Evolutionary conservation across 37 sponge, comb jelly and placozoan species (phyloP).

Genomic region (Sycon ciliatum): DNA sequence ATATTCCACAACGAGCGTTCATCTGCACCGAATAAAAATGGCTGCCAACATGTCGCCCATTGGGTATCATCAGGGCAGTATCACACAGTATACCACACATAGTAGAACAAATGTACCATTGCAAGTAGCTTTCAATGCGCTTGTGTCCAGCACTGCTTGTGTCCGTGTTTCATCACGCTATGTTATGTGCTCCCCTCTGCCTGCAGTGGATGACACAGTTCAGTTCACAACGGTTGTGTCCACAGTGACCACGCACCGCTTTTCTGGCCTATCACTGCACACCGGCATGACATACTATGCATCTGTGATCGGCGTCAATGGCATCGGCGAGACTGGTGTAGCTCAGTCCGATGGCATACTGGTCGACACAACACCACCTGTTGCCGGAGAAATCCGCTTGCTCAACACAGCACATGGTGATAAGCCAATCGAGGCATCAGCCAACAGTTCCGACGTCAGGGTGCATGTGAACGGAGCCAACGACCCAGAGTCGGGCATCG

Average conservation of each 20-base stretch:
- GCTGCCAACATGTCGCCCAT: too few relatives aligned
- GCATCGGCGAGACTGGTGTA: neutral
- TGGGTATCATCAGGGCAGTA: too few relatives aligned
- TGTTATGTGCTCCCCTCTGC: neutral
- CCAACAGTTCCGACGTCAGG: too few relatives aligned
- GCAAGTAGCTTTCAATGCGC: too few relatives aligned
- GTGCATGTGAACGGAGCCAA: too few relatives aligned
- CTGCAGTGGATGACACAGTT: neutral
- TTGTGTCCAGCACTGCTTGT: neutral
- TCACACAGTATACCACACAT: too few relatives aligned
- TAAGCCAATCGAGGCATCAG: too few relatives aligned
- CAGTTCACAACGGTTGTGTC: neutral
- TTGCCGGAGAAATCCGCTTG: too few relatives aligned
- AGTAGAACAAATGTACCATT: too few relatives aligned
- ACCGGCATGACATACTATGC: neutral
- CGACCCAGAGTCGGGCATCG: conserved; percentile 45
- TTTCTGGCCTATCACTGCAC: neutral
- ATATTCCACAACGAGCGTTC: too few relatives aligned
- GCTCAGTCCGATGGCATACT: conserved; percentile 56
- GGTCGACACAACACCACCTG: conserved; percentile 45
- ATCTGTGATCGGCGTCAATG: neutral
- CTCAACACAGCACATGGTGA: too few relatives aligned
- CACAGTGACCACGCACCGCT: neutral
- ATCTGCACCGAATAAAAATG: too few relatives aligned
- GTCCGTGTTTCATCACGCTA: neutral